A percentile compares a stretch with the other conserved stretches of the same genome.
Conservation (phyloP, 2,113 vertebrate genomes). For the Thryonomys swinderianus region DNA sequence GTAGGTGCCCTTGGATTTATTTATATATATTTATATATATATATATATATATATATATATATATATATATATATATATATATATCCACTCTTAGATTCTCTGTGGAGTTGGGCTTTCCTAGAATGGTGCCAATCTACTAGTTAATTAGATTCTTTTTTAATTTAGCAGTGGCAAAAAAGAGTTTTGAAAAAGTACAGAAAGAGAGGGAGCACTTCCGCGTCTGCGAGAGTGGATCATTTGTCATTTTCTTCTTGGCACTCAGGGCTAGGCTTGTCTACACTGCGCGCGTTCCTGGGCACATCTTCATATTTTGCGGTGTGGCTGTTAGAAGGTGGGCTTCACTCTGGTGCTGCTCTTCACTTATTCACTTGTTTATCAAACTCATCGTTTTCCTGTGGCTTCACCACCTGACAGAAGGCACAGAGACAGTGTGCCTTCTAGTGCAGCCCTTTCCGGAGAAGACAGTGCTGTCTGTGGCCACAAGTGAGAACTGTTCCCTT, state of each 20-base stretch:
- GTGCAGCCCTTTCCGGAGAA: background rate
- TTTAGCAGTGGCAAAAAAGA: background rate
- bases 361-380: background rate
- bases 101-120: background rate
- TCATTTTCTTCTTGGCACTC: background rate
- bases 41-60: no score
- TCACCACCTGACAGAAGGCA: background rate
- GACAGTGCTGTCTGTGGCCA: background rate
- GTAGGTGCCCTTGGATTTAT: background rate
- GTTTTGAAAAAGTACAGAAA: background rate
- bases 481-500: background rate
- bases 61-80: no score
- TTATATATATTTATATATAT: no score
- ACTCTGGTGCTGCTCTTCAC: background rate
- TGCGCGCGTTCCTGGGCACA: background rate
- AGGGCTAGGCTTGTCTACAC: background rate
- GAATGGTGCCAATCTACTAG: background rate
- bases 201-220: no score
- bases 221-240: background rate
- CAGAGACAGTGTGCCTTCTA: background rate
- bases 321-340: background rate
- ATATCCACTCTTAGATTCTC: background rate
- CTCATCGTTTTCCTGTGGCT: background rate
- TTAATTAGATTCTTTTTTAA: background rate
- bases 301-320: background rate